Evolutionary conservation across 2,888 invertebrate species (phyloP), one percentile per base, ranked within the genome.

Genomic region (Notocelia uddmanniana): DNA sequence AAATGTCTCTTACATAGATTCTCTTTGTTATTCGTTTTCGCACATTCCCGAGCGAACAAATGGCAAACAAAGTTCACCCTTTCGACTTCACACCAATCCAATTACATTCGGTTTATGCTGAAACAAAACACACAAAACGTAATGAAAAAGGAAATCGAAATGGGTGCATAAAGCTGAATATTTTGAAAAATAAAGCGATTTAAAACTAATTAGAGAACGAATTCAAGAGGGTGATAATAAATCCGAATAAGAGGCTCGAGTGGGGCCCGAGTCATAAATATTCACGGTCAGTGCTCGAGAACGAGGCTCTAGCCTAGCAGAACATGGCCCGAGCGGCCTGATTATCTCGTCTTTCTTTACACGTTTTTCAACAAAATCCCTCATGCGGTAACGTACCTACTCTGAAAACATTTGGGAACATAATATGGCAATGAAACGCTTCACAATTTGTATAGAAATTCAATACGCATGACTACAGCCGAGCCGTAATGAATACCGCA

Each of bases 251-350:
- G 76, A 68, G 74, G 76, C 77, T 77, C 75, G 75, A 81, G 76
- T 77, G 76, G 78, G 79, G 81, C 79, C 79, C 74, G 76, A 76
- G 82, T 85, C 85, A 89, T 89, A 87, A 89, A 89, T 89, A 89
- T 90, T 89, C 89, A 87, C 78, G 79, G 80, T 77, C 78, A 77
- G 75, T 74, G 75, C 76, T 76, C 78, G 77, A 57, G 59, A 15
- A 21, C 37, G 18, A 15, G 50, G 64, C 37, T 48, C n/a, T 10
- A 63, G 62, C 10, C 62, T 18, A 15, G 34, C n/a, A n/a, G 41
- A 58, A 34, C 52, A 52, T 26, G 48, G 48, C 34, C 48, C 9
- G 34, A 63, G 34, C 15, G 63, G 9, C 63, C 18, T 2, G 63
- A 63, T 50, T 31, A 15, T n/a, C 10, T n/a, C 23, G 21, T n/a